Percentiles rank a stretch among this genome's conserved stretches.
Conservation (phyloP, 92 coral and sea anemone species). For the Parazoanthus darwini region DNA sequence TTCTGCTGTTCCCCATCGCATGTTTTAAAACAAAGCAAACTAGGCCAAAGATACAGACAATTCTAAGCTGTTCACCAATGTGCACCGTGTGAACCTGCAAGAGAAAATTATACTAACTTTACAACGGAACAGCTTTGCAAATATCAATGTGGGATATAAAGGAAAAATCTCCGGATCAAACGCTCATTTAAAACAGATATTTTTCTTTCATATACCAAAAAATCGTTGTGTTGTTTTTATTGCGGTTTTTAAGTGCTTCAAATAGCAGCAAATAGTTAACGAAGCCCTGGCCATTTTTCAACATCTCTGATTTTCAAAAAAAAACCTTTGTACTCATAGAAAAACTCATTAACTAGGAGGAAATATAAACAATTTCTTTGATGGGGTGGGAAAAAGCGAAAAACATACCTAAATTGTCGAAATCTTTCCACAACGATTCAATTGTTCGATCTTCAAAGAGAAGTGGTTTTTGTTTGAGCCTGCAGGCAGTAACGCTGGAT, state of each 20-base stretch:
- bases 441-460: background rate
- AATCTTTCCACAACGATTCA: background rate
- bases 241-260: no score
- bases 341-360: background rate
- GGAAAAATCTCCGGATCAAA: no score
- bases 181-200: no score
- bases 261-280: no score
- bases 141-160: no score
- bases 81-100: no score
- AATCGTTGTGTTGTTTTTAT: no score
- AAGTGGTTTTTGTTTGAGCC: background rate
- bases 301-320: background rate
- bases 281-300: background rate
- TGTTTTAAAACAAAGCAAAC: background rate
- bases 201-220: no score
- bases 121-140: no score
- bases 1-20: conserved; percentile 18
- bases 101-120: no score
- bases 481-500: conserved; percentile 1
- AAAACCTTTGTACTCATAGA: background rate
- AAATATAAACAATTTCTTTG: background rate
- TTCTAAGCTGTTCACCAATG: no score
- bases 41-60: no score
- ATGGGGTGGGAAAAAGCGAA: background rate
- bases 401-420: background rate